phyloP scores from a whole-genome alignment of 1,140 invertebrate genomes.

The Microplitis demolitor region DNA sequence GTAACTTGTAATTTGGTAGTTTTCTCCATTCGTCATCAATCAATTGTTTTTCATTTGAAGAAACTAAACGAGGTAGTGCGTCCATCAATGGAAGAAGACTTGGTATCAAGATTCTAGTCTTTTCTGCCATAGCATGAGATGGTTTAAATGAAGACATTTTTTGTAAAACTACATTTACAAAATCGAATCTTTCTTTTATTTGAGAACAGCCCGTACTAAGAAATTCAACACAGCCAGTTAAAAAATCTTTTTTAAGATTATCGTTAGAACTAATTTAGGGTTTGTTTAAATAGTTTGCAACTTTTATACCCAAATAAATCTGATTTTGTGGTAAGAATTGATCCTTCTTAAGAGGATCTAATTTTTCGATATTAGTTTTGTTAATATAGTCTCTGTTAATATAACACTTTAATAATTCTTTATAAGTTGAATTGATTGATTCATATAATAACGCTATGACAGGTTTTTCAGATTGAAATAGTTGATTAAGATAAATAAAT shows the following conservation, averaged over 20 bases:
- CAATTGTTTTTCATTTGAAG: not conserved
- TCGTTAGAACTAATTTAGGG: not conserved
- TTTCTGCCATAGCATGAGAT: not conserved
- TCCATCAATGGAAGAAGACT: not conserved
- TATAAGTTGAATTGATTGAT: not conserved
- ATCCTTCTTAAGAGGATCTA: not conserved
- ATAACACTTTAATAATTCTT: not conserved
- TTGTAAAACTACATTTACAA: not conserved
- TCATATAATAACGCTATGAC: not conserved
- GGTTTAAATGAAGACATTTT: not conserved
- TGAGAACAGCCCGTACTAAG: not conserved
- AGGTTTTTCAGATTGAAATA: no score
- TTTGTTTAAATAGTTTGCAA: not conserved
- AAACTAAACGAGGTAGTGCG: conserved; percentile 6
- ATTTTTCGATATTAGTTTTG: not conserved
- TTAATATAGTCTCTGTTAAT: not conserved
- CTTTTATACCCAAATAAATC: not conserved
- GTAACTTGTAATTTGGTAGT: conserved; percentile 13
- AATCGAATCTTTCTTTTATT: conserved; percentile 1
- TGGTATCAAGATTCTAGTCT: not conserved
- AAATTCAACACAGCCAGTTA: not conserved
- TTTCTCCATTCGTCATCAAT: conserved; percentile 29
- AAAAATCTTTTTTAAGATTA: not conserved
- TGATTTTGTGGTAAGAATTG: not conserved
- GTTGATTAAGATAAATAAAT: no score